Percentiles rank a stretch among this genome's conserved stretches.
These are phyloP conservation scores for Dipodomys stephensi DNA, from an alignment of 2,113 vertebrate genomes.

Conservation along the genomic window DNA sequence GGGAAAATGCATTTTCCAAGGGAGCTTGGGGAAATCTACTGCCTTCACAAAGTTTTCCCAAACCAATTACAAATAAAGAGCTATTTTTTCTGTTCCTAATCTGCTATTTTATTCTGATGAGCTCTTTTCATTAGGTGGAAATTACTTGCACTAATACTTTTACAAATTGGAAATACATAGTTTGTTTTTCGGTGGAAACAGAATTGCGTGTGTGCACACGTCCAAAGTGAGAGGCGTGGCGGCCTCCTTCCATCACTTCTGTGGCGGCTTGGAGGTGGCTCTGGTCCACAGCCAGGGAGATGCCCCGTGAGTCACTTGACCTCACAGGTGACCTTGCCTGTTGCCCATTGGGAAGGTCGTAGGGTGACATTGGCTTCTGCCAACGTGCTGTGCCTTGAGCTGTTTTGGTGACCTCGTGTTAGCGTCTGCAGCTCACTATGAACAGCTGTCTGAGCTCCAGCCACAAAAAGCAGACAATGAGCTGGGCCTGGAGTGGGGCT, in stretches of 20 bases:
- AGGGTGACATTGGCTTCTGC: conserved; percentile 72
- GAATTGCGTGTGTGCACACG: too few relatives aligned
- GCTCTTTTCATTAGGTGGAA: background rate
- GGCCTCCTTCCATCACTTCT: background rate
- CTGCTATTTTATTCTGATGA: conserved; percentile 29
- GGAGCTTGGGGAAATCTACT: background rate
- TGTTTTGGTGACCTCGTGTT: conserved; percentile 66
- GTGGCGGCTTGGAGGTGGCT: rapidly evolving
- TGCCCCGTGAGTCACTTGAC: conserved; percentile 18
- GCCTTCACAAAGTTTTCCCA: conserved; percentile 35
- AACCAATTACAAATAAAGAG: background rate
- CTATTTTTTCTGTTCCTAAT: background rate
- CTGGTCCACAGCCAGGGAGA: background rate
- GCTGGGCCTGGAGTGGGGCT: too few relatives aligned
- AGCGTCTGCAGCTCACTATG: conserved; percentile 74
- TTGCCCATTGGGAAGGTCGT: conserved; percentile 66
- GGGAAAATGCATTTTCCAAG: background rate
- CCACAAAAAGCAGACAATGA: background rate
- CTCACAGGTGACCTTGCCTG: conserved; percentile 47
- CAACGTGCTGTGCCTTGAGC: conserved; percentile 66
- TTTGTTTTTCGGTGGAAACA: background rate
- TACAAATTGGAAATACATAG: background rate
- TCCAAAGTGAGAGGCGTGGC: too few relatives aligned
- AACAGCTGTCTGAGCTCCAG: conserved; percentile 75
- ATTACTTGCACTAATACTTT: background rate